phyloP scores from a whole-genome alignment of 1,140 invertebrate species.

The Scaptomyza pallida region DNA sequence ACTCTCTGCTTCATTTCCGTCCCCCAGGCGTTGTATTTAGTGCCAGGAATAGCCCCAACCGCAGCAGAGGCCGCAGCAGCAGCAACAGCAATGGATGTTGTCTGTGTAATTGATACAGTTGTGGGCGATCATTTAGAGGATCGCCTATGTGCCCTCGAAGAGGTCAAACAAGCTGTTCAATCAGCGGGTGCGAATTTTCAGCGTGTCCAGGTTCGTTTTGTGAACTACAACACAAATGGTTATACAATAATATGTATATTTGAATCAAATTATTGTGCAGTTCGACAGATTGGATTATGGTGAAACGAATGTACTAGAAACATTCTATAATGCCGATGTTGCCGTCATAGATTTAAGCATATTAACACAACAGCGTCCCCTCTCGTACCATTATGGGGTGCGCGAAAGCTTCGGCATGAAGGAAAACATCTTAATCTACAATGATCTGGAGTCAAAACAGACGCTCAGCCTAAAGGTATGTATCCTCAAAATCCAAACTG shows the following conservation, averaged over 20 bases:
- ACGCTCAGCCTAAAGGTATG: conserved; percentile 93
- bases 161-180: conserved; percentile 92
- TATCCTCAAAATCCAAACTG: conserved; percentile 9
- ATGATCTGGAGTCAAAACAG: conserved; percentile 94
- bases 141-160: conserved; percentile 92
- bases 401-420: conserved; percentile 99
- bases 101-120: conserved; percentile 94
- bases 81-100: conserved; percentile 91
- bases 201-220: conserved; percentile 89
- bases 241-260: conserved; percentile 47
- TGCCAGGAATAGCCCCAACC: conserved; percentile 58
- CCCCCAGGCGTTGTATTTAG: conserved; percentile 34
- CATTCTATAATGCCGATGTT: conserved; percentile 98
- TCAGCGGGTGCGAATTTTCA: conserved; percentile 92
- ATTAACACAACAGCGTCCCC: conserved; percentile 93
- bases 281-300: conserved; percentile 95
- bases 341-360: conserved; percentile 97
- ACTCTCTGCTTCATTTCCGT: conserved; percentile 35
- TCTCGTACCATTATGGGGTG: conserved; percentile 98
- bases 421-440: conserved; percentile 97
- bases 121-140: conserved; percentile 89
- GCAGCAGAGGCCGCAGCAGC: conserved; percentile 10
- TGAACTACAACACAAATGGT: conserved; percentile 33
- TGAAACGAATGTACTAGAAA: conserved; percentile 92
- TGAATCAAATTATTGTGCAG: conserved; percentile 83